These are phyloP conservation scores for Nomada goodeniana DNA, from an alignment of 2,888 invertebrate species.

Conservation along the genomic window DNA sequence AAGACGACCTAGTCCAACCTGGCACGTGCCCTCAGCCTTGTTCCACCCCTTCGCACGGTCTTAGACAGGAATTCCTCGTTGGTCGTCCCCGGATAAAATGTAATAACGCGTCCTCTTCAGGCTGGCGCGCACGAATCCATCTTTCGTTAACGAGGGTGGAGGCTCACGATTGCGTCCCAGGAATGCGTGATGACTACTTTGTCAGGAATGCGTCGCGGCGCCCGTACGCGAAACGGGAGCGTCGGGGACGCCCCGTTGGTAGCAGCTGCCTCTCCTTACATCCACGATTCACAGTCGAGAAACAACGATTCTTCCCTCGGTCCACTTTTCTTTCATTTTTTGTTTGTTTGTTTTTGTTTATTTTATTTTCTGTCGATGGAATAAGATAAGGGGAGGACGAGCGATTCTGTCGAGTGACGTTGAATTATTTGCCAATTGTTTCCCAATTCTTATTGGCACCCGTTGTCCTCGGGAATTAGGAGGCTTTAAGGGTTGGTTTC, in stretches of 20 bases:
- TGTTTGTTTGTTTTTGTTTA: background rate
- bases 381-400: too few relatives aligned
- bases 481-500: background rate
- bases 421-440: conserved; percentile 10
- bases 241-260: conserved; percentile 29
- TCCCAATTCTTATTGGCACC: background rate
- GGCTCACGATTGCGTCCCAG: conserved; percentile 80
- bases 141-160: conserved; percentile 79
- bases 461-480: background rate
- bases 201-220: conserved; percentile 77
- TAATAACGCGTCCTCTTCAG: conserved; percentile 75
- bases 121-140: conserved; percentile 72
- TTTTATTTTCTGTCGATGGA: too few relatives aligned
- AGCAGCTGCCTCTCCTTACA: conserved; percentile 50
- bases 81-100: conserved; percentile 63
- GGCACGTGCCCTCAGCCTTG: conserved; percentile 43
- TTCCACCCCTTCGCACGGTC: conserved; percentile 35
- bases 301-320: background rate
- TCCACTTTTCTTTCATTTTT: background rate
- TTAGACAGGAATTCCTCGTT: conserved; percentile 37
- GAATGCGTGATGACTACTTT: conserved; percentile 83
- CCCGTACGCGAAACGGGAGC: conserved; percentile 63
- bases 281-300: background rate
- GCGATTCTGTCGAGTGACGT: background rate
- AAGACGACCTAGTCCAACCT: conserved; percentile 26